Evolutionary conservation across 2,113 vertebrate genomes (phyloP).

Genomic region (Reinhardtius hippoglossoides): DNA sequence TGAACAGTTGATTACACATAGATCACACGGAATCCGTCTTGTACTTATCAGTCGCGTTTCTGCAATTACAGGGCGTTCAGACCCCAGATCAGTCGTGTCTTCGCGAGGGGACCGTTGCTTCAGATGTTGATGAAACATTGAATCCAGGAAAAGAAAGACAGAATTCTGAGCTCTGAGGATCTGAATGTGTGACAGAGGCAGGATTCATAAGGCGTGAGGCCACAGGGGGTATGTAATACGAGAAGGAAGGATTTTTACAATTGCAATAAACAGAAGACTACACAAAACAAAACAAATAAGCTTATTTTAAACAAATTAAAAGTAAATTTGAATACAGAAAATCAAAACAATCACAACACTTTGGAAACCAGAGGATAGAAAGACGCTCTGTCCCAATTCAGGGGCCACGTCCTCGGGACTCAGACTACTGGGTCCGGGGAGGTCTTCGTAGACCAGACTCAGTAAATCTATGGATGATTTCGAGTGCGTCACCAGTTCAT

Average conservation of each 20-base stretch:
- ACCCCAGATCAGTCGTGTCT: not conserved
- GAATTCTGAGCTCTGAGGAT: not conserved
- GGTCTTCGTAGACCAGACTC: no score
- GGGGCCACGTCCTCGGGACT: no score
- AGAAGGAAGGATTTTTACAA: not conserved
- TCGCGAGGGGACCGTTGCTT: not conserved
- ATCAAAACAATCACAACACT: not conserved
- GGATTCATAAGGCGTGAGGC: not conserved
- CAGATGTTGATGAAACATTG: not conserved
- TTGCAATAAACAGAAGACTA: not conserved
- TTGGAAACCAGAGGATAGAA: no score
- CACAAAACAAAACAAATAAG: no score
- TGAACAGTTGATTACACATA: slow-evolving; percentile 1
- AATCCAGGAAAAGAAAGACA: not conserved
- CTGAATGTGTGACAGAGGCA: not conserved
- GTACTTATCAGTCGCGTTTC: not conserved
- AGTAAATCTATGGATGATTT: no score
- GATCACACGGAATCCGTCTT: not conserved
- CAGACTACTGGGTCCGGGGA: no score
- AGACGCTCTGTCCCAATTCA: no score
- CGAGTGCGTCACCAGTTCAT: no score
- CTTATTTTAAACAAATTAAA: no score
- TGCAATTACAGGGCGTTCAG: not conserved
- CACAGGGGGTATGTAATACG: not conserved
- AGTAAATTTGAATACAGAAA: no score